Conservation (phyloP, 2,113 vertebrate genomes). For the Caranx melampygus region DNA sequence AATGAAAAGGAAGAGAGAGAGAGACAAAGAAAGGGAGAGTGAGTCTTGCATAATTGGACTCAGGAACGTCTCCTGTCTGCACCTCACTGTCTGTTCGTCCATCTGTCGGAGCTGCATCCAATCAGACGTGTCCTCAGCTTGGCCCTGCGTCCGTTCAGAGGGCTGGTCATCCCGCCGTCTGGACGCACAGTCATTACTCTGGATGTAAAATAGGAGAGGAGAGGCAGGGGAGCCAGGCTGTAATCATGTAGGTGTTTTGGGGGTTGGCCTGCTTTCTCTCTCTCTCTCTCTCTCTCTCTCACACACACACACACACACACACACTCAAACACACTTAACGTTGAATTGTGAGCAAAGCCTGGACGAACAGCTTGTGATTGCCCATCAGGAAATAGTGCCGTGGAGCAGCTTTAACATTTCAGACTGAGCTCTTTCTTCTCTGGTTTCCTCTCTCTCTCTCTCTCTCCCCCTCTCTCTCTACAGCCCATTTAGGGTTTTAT, state of each 20-base stretch:
- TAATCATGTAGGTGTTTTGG: conserved; percentile 59
- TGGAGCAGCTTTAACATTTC: conserved; percentile 45
- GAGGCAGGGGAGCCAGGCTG: conserved; percentile 23
- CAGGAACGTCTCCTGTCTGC: conserved; percentile 65
- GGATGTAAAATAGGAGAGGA: conserved; percentile 38
- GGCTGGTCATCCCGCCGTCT: conserved; percentile 40
- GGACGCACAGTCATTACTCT: conserved; percentile 50
- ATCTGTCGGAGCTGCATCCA: conserved; percentile 55
- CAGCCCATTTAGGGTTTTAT: conserved; percentile 65
- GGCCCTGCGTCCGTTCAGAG: conserved; percentile 58
- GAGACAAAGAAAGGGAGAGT: conserved; percentile 15
- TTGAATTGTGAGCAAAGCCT: conserved; percentile 44
- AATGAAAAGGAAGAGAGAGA: conserved; percentile 26
- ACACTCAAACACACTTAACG: conserved; percentile 15
- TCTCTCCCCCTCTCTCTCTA: conserved; percentile 39
- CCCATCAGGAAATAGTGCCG: conserved; percentile 61
- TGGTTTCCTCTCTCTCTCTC: conserved; percentile 58
- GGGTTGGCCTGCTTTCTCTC: conserved; percentile 18
- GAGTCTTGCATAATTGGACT: conserved; percentile 58
- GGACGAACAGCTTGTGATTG: conserved; percentile 63
- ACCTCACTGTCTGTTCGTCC: conserved; percentile 61
- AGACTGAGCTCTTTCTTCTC: conserved; percentile 53
- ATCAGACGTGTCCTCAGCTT: conserved; percentile 43
- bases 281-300: not conserved
- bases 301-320: conserved; percentile 14